phyloP scores from a whole-genome alignment of 2,888 invertebrate species.

The Agonopterix heracliana region DNA sequence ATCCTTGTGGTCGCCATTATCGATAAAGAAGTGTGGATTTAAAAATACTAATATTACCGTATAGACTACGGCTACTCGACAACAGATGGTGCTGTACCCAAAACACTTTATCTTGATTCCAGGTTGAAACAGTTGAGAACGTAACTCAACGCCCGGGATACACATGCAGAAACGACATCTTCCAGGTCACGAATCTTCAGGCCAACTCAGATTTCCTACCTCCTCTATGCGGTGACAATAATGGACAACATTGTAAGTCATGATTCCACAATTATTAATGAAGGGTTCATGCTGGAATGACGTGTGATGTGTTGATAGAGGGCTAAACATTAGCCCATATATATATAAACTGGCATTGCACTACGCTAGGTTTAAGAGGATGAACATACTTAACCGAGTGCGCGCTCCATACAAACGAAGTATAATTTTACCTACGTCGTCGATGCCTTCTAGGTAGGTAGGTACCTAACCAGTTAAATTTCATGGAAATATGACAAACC shows the following conservation, averaged over 20 bases:
- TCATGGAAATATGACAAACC: too few species aligned
- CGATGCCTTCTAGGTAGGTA: too few species aligned
- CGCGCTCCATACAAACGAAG: too few species aligned
- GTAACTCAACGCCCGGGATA: conserved; percentile 63
- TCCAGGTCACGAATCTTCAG: conserved; percentile 66
- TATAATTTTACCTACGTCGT: too few species aligned
- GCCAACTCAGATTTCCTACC: conserved; percentile 70
- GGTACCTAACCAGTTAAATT: too few species aligned
- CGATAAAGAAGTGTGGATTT: too few species aligned
- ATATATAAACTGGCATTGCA: too few species aligned
- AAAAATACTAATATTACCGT: neutral
- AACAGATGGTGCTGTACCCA: conserved; percentile 12
- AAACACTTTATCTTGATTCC: conserved; percentile 1
- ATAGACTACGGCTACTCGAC: conserved; percentile 3
- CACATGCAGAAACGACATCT: conserved; percentile 68
- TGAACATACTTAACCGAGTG: too few species aligned
- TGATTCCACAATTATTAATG: neutral
- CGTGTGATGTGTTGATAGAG: conserved; percentile 22
- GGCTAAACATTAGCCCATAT: neutral
- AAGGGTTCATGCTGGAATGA: too few species aligned
- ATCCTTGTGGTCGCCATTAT: too few species aligned
- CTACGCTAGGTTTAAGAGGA: too few species aligned
- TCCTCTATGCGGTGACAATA: conserved; percentile 78
- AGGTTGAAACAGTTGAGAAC: conserved; percentile 63
- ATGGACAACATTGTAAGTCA: conserved; percentile 77